phyloP scores from a whole-genome alignment of 2,888 invertebrate species.

The Drosophila seclusa region DNA sequence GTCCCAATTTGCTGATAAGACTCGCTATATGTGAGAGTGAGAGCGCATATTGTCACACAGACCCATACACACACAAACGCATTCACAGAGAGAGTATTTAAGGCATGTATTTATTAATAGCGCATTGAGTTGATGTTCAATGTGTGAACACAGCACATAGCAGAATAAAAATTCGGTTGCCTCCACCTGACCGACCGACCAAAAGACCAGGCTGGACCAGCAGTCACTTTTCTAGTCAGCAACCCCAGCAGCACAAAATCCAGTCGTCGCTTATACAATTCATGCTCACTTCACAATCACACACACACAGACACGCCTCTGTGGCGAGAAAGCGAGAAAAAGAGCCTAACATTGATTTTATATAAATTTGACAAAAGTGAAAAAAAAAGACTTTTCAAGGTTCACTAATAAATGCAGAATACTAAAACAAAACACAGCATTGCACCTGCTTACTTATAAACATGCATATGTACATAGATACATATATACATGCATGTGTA shows the following conservation, averaged over 20 bases:
- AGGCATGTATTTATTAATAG: constrained; percentile 49
- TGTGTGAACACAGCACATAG: constrained; percentile 8
- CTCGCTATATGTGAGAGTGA: not conserved
- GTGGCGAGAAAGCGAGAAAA: constrained; percentile 38
- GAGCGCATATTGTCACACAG: not conserved
- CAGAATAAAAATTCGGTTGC: not conserved
- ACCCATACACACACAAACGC: not conserved
- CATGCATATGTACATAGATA: not conserved
- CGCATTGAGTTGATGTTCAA: not conserved
- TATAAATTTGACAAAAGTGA: constrained; percentile 50
- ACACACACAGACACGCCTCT: not conserved
- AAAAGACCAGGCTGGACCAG: constrained; percentile 39
- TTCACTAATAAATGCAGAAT: constrained; percentile 41
- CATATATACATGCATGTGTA: constrained; percentile 1
- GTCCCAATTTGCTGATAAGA: constrained; percentile 30
- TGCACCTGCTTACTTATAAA: constrained; percentile 4
- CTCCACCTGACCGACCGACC: not conserved
- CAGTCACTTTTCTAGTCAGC: constrained; percentile 25
- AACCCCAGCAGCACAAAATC: constrained; percentile 33
- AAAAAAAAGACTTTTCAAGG: constrained; percentile 54
- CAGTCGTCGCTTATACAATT: constrained; percentile 39
- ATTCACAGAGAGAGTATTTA: constrained; percentile 6
- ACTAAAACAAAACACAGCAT: constrained; percentile 34
- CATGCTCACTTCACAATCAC: not conserved
- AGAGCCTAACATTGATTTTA: constrained; percentile 73